Evolutionary conservation across 2,113 vertebrate species (phyloP).

Genomic region (Anser brachyrhynchus): DNA sequence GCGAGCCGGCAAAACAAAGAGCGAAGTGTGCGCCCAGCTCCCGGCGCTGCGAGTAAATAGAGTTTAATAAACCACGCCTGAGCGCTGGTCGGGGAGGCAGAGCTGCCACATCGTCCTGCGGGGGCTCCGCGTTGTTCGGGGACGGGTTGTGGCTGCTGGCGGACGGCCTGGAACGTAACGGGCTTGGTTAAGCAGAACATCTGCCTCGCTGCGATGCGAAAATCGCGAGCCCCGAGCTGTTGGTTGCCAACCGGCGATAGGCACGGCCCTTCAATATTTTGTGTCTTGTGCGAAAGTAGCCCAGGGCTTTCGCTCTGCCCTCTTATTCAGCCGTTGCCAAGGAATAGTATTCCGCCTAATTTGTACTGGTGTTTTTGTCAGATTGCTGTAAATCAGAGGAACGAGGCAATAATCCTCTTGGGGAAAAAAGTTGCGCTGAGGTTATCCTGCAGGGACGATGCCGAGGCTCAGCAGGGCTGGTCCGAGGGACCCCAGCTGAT

Average conservation of each 20-base stretch:
- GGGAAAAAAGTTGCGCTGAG: not conserved
- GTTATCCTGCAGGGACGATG: not conserved
- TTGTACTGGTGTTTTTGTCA: not conserved
- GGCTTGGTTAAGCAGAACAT: not conserved
- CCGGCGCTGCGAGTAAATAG: not conserved
- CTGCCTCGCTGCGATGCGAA: accelerated
- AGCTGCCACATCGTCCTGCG: accelerated
- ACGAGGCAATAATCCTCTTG: accelerated
- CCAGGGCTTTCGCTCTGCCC: not conserved
- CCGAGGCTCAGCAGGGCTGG: not conserved
- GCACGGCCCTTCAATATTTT: accelerated
- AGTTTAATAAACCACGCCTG: not conserved
- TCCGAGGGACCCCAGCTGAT: not conserved
- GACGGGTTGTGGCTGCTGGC: not conserved
- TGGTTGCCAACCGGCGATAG: not conserved
- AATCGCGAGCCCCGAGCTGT: not conserved
- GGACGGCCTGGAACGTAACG: not conserved
- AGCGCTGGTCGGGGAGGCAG: not conserved
- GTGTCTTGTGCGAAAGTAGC: accelerated
- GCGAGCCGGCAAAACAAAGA: not conserved
- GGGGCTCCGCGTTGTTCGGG: not conserved
- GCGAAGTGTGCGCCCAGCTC: not conserved
- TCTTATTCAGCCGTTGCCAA: not conserved
- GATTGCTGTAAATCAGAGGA: not conserved
- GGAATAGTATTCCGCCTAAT: not conserved